phyloP scores from a whole-genome alignment of 2,888 invertebrate species.

The Agelastica alni region DNA sequence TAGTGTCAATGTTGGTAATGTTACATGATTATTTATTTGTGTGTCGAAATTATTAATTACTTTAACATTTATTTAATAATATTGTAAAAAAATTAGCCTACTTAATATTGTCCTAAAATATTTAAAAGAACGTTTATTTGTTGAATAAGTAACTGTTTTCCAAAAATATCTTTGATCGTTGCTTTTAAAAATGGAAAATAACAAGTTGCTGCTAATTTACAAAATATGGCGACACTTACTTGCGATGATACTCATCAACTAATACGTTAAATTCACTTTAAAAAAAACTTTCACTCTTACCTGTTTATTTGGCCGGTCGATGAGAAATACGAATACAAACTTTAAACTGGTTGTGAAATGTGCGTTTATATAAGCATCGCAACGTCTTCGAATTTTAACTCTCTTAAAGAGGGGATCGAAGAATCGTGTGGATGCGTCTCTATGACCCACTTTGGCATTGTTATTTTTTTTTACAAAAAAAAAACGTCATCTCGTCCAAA shows the following conservation, averaged over 20 bases:
- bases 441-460: conserved; percentile 21
- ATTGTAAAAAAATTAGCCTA: not conserved
- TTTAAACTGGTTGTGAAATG: conserved; percentile 21
- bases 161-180: conserved; percentile 2
- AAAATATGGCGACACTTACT: too few relatives aligned
- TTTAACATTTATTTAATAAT: not conserved
- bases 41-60: too few relatives aligned
- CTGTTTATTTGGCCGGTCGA: conserved; percentile 28
- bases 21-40: too few relatives aligned
- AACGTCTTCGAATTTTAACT: conserved; percentile 4
- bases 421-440: conserved; percentile 15
- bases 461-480: too few relatives aligned
- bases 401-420: conserved; percentile 10
- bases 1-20: too few relatives aligned
- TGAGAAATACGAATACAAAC: conserved; percentile 16
- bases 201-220: too few relatives aligned
- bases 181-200: not conserved
- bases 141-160: not conserved
- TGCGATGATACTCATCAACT: too few relatives aligned
- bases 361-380: conserved; percentile 19
- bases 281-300: conserved; percentile 39
- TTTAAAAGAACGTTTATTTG: not conserved
- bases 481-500: too few relatives aligned
- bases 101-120: not conserved
- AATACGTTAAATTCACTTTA: conserved; percentile 20